These are phyloP conservation scores for Hipparchia sbordonii DNA, from an alignment of 2,888 invertebrate genomes.

Conservation along the genomic window DNA sequence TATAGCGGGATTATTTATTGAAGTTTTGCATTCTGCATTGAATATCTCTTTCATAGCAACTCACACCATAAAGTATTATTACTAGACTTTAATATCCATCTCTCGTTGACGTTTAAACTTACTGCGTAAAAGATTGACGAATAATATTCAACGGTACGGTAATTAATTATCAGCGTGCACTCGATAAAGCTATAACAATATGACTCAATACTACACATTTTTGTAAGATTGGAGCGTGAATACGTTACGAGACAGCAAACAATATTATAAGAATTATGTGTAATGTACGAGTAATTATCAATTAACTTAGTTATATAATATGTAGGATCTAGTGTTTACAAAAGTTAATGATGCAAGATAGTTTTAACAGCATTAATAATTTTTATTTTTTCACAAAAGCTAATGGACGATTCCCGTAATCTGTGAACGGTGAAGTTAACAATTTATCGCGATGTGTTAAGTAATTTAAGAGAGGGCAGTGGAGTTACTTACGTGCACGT, in stretches of 20 bases:
- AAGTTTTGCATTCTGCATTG: neutral
- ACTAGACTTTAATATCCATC: neutral
- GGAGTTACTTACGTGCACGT: neutral
- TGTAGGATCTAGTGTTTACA: no score
- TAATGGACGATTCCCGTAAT: neutral
- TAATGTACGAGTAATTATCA: neutral
- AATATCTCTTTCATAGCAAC: slow-evolving; percentile 1
- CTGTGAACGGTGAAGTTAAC: no score
- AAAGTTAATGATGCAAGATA: no score
- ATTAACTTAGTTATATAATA: no score
- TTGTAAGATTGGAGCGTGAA: neutral
- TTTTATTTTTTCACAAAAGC: neutral
- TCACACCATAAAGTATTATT: neutral
- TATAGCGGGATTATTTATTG: no score
- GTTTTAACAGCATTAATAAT: no score
- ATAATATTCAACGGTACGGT: slow-evolving; percentile 4
- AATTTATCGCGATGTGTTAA: neutral
- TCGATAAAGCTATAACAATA: slow-evolving; percentile 20
- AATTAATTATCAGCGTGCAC: slow-evolving; percentile 19
- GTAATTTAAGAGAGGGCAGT: neutral
- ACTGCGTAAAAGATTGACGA: slow-evolving; percentile 24
- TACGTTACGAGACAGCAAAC: neutral
- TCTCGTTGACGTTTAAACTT: slow-evolving; percentile 9
- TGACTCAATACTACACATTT: slow-evolving; percentile 15
- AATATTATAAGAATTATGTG: neutral